A percentile compares a stretch with the other conserved stretches of the same genome.
phyloP scores from a whole-genome alignment of 2,888 invertebrate species.

The Synanthedon formicaeformis region DNA sequence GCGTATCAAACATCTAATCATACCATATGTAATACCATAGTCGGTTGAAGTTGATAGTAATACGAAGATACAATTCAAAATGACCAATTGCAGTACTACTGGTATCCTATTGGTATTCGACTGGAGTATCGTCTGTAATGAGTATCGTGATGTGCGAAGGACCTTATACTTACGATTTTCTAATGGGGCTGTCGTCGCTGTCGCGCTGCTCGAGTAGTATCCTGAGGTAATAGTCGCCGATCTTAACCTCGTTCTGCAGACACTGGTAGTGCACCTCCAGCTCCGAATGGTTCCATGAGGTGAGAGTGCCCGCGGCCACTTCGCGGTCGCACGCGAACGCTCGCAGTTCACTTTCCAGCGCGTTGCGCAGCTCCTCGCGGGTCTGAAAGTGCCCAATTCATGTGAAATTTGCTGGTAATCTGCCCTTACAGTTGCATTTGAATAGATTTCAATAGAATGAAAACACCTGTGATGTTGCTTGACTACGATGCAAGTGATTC shows the following conservation, averaged over 20 bases:
- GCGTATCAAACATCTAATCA: too few species aligned
- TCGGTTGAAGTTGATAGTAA: too few species aligned
- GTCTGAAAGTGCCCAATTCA: conserved; percentile 71
- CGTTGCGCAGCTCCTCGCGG: conserved; percentile 91
- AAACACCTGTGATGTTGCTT: too few species aligned
- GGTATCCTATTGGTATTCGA: too few species aligned
- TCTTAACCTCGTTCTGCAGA: conserved; percentile 95
- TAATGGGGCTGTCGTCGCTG: conserved; percentile 85
- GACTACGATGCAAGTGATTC: too few species aligned
- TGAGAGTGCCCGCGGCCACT: conserved; percentile 82
- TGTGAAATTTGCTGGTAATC: too few species aligned
- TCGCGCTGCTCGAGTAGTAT: conserved; percentile 92
- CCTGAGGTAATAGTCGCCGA: conserved; percentile 97
- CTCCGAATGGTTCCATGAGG: conserved; percentile 98
- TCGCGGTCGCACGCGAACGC: conserved; percentile 92
- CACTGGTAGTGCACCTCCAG: conserved; percentile 95
- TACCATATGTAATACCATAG: too few species aligned
- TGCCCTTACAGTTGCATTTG: conserved; percentile 1
- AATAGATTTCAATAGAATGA: too few species aligned
- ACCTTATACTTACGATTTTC: conserved; percentile 83
- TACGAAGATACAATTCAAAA: too few species aligned
- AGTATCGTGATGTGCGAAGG: too few species aligned
- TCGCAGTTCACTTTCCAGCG: conserved; percentile 92
- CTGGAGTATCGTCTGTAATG: too few species aligned
- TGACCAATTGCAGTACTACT: too few species aligned